Conservation (phyloP, 2,113 vertebrate genomes). For the Halcyon malimbica region DNA sequence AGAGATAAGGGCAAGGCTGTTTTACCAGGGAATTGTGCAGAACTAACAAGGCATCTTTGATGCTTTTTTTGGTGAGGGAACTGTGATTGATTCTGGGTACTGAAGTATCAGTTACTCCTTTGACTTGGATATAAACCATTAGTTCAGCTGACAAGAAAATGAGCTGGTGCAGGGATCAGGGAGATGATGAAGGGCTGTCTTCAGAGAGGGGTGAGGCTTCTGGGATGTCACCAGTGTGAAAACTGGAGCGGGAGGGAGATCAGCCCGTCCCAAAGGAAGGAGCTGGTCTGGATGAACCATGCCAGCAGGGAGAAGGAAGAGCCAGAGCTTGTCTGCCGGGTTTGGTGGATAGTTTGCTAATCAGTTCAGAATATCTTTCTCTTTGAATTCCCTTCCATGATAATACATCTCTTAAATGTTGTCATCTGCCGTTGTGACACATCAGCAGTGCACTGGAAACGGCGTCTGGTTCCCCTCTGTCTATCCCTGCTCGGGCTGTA, state of each 20-base stretch:
- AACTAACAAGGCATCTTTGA: not conserved
- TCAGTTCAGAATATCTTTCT: not conserved
- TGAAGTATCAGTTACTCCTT: not conserved
- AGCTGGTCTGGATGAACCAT: rapidly evolving
- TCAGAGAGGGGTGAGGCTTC: not conserved
- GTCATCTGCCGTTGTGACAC: too few species aligned
- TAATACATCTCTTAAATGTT: not conserved
- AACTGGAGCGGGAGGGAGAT: not conserved
- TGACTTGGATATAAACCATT: not conserved
- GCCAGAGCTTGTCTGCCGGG: not conserved
- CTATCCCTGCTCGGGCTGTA: not conserved
- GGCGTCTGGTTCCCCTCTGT: not conserved
- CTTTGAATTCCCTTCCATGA: not conserved
- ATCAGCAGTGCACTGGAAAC: not conserved
- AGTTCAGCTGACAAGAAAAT: not conserved
- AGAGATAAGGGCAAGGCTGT: not conserved
- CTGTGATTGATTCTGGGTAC: too few species aligned
- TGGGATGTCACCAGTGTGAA: not conserved
- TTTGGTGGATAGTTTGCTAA: not conserved
- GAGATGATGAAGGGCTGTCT: not conserved
- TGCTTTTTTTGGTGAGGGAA: not conserved
- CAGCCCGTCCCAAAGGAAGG: not conserved
- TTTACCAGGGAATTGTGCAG: not conserved
- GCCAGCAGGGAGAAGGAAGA: not conserved
- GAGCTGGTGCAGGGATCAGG: not conserved